These are phyloP conservation scores for Eretmocerus hayati DNA, from an alignment of 2,888 invertebrate species.

Conservation along the genomic window DNA sequence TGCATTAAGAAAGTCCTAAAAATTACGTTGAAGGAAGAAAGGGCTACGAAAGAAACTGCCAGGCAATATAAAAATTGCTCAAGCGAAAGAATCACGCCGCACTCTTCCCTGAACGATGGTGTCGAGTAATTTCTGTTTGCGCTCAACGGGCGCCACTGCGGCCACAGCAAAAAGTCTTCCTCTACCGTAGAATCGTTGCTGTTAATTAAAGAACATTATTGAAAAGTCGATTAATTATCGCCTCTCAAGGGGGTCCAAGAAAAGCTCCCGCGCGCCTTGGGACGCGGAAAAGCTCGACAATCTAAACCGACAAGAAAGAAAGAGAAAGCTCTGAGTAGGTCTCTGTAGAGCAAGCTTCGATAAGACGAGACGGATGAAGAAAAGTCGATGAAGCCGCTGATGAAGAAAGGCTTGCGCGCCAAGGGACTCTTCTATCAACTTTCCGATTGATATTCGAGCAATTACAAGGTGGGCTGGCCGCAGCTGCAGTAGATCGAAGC, in stretches of 20 bases:
- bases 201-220: constrained; percentile 19
- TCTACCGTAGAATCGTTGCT: constrained; percentile 4
- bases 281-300: not conserved
- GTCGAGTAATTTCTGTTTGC: constrained; percentile 12
- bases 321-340: no score
- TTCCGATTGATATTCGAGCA: constrained; percentile 15
- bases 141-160: not conserved
- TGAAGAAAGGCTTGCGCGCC: not conserved
- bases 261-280: no score
- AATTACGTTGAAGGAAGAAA: not conserved
- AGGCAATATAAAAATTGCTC: not conserved
- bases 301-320: not conserved
- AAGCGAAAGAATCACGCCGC: no score
- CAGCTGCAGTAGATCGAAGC: no score
- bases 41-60: constrained; percentile 4
- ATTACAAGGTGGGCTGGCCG: constrained; percentile 1
- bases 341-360: not conserved
- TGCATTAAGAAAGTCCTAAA: no score
- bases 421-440: not conserved
- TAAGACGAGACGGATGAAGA: not conserved
- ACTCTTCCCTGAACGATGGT: no score
- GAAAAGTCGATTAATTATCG: constrained; percentile 19
- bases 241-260: constrained; percentile 3
- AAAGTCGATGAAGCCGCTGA: constrained; percentile 4
- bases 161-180: constrained; percentile 2